A percentile compares a stretch with the other conserved stretches of the same genome.
Evolutionary conservation across 2,888 invertebrate genomes (phyloP).

Genomic region (Plebejus melissa): DNA sequence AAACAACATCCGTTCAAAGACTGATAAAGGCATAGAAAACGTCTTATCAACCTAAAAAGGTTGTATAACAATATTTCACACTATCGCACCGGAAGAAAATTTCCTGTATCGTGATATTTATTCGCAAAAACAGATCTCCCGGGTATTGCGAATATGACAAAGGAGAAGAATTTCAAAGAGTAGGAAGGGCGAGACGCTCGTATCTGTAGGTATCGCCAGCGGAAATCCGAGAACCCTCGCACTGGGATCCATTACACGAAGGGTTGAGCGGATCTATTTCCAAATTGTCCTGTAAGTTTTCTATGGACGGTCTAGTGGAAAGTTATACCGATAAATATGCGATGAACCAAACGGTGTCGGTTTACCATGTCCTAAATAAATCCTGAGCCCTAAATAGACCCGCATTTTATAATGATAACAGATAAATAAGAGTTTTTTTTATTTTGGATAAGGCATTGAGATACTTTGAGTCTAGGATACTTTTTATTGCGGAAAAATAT

Average conservation of each 20-base stretch:
- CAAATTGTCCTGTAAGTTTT: conserved; percentile 9
- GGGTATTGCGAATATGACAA: conserved; percentile 24
- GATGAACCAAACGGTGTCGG: not conserved
- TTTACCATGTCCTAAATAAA: not conserved
- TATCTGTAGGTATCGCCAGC: conserved; percentile 32
- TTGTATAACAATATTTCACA: conserved; percentile 14
- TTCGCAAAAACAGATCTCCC: conserved; percentile 3
- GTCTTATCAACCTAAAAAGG: conserved; percentile 14
- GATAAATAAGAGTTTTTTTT: not conserved
- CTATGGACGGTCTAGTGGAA: not conserved
- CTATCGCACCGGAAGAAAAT: conserved; percentile 2
- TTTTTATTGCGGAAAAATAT: not conserved
- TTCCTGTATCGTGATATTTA: not conserved
- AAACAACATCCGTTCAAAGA: not conserved
- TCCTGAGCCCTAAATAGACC: not conserved
- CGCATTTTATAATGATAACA: too few relatives aligned
- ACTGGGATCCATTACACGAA: conserved; percentile 43
- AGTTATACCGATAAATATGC: not conserved
- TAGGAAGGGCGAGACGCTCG: conserved; percentile 22
- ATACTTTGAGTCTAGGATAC: not conserved
- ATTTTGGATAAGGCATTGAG: not conserved
- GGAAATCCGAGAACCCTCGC: conserved; percentile 60
- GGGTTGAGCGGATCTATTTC: conserved; percentile 31
- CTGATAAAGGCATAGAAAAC: not conserved
- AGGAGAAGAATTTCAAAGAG: conserved; percentile 27